Conservation (phyloP, 92 coral and sea anemone species). For the Parazoanthus atlanticus region DNA sequence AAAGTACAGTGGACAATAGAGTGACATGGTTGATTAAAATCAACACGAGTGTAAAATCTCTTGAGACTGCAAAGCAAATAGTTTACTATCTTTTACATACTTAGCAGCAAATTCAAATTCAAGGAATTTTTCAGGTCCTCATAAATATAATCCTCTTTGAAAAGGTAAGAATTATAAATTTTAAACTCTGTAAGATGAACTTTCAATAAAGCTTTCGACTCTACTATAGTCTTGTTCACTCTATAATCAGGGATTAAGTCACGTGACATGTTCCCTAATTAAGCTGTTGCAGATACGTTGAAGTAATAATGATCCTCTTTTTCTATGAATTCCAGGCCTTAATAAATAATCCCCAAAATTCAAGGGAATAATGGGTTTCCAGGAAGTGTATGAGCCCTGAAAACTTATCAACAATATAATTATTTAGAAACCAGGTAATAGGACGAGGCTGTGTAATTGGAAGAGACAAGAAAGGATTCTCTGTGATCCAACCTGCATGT, state of each 20-base stretch:
- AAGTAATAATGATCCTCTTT: no score
- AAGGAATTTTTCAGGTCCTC: neutral
- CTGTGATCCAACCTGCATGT: conserved; percentile 76
- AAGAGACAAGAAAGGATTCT: neutral
- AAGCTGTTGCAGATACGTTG: no score
- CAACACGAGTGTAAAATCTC: neutral
- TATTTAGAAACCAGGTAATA: neutral
- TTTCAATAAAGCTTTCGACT: no score
- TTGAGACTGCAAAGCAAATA: no score
- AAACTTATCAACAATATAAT: no score
- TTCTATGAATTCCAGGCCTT: neutral
- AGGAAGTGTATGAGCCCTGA: neutral
- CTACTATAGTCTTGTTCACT: no score
- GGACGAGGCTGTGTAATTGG: neutral
- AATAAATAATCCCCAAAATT: neutral
- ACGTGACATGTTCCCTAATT: no score
- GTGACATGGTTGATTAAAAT: neutral
- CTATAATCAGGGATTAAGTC: no score
- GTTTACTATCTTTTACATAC: neutral
- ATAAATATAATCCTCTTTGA: neutral
- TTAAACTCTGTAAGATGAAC: no score
- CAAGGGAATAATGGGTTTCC: neutral
- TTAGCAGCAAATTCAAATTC: neutral
- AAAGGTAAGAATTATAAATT: no score
- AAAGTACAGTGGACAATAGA: neutral